These are phyloP conservation scores for Callopanchax toddi DNA, from an alignment of 2,113 vertebrate genomes.

Conservation along the genomic window DNA sequence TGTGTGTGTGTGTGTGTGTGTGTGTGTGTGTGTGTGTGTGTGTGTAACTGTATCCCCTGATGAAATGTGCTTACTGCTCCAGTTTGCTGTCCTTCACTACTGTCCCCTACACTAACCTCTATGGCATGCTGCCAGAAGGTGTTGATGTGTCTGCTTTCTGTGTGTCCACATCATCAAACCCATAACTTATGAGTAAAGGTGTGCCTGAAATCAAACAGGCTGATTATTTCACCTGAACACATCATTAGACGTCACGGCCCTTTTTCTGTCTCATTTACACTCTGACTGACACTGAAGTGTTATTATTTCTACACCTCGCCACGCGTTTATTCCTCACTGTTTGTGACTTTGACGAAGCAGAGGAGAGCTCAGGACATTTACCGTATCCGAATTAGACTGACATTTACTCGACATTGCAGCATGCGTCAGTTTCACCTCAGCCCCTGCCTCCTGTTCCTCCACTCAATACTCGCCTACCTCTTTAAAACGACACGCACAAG, in stretches of 20 bases:
- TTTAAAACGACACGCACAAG: constrained; percentile 52
- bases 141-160: constrained; percentile 29
- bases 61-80: constrained; percentile 76
- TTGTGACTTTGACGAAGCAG: constrained; percentile 1
- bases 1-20: constrained; percentile 14
- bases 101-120: constrained; percentile 59
- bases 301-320: constrained; percentile 24
- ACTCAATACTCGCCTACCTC: constrained; percentile 34
- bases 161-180: constrained; percentile 30
- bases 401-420: constrained; percentile 68
- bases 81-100: constrained; percentile 64
- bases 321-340: constrained; percentile 7
- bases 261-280: constrained; percentile 12
- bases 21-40: constrained; percentile 13
- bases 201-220: constrained; percentile 17
- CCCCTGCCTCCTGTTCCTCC: constrained; percentile 33
- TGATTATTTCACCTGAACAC: constrained; percentile 32
- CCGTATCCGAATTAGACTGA: constrained; percentile 68
- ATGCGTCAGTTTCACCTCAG: constrained; percentile 64
- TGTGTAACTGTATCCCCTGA: constrained; percentile 61
- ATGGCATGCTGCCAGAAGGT: constrained; percentile 43
- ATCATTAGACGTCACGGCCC: not conserved
- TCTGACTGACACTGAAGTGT: constrained; percentile 18
- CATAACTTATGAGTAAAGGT: constrained; percentile 24
- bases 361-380: constrained; percentile 21